These are phyloP conservation scores for Aelia acuminata DNA, from an alignment of 2,888 invertebrate species.

Conservation along the genomic window DNA sequence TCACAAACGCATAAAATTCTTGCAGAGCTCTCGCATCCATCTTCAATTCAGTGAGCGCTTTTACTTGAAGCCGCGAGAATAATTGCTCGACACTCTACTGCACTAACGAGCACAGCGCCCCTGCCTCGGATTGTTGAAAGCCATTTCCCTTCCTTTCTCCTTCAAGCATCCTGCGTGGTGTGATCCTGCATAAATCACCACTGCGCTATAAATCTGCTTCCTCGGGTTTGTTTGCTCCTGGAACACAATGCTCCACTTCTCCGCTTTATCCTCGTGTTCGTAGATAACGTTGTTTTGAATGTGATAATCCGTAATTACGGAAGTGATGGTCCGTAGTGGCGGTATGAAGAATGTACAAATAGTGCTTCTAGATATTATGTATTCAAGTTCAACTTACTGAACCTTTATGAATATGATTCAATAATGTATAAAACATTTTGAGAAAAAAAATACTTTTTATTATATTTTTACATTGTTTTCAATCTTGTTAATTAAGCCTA, in stretches of 20 bases:
- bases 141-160: neutral
- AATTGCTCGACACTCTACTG: neutral
- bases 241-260: neutral
- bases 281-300: neutral
- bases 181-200: neutral
- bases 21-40: neutral
- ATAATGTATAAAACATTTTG: no score
- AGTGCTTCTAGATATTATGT: no score
- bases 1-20: neutral
- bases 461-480: no score
- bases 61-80: neutral
- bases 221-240: neutral
- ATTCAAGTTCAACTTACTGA: no score
- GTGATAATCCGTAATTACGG: no score
- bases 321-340: no score
- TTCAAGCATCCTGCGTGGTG: neutral
- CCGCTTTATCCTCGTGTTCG: neutral
- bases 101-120: neutral
- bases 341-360: no score
- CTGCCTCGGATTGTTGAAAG: neutral
- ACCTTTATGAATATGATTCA: no score
- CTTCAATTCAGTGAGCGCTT: neutral
- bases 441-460: no score
- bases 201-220: neutral
- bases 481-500: no score